Percentiles rank a stretch among this genome's conserved stretches.
Evolutionary conservation across 1,140 invertebrate species (phyloP).

Genomic region (Microplitis mediator): DNA sequence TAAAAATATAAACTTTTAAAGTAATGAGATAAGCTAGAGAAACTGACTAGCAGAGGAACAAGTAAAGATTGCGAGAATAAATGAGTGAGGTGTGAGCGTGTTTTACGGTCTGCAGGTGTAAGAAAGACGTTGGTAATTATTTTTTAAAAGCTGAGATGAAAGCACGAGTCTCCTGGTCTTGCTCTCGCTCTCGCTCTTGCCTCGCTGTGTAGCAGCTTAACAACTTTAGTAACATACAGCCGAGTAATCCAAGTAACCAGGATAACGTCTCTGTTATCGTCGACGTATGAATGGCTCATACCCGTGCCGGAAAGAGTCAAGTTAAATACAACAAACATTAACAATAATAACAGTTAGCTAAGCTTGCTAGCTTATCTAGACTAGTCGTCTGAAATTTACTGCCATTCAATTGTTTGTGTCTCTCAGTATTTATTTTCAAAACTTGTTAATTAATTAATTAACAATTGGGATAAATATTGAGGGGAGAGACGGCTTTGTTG

Average conservation of each 20-base stretch:
- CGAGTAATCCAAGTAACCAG: background rate
- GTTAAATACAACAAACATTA: background rate
- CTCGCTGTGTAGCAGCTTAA: background rate
- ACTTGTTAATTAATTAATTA: no score
- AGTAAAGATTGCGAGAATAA: background rate
- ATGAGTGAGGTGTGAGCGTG: background rate
- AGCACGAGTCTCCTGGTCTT: background rate
- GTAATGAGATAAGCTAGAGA: slow-evolving; percentile 6
- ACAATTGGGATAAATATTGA: no score
- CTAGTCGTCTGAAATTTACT: background rate
- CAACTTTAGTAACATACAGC: background rate
- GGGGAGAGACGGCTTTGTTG: no score
- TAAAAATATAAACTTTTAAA: background rate
- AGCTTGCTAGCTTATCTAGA: no score
- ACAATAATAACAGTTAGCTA: no score
- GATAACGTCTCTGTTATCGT: slow-evolving; percentile 23
- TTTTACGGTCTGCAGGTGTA: slow-evolving; percentile 24
- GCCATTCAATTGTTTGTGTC: background rate
- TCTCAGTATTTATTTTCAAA: no score
- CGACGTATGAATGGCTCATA: slow-evolving; percentile 8
- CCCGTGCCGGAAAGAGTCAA: slow-evolving; percentile 5
- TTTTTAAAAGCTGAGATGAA: background rate
- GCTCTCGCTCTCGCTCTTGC: no score
- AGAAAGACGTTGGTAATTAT: slow-evolving; percentile 21
- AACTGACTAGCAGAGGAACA: background rate